Evolutionary conservation across 2,888 invertebrate genomes (phyloP).

Genomic region (Teleogryllus oceanicus): DNA sequence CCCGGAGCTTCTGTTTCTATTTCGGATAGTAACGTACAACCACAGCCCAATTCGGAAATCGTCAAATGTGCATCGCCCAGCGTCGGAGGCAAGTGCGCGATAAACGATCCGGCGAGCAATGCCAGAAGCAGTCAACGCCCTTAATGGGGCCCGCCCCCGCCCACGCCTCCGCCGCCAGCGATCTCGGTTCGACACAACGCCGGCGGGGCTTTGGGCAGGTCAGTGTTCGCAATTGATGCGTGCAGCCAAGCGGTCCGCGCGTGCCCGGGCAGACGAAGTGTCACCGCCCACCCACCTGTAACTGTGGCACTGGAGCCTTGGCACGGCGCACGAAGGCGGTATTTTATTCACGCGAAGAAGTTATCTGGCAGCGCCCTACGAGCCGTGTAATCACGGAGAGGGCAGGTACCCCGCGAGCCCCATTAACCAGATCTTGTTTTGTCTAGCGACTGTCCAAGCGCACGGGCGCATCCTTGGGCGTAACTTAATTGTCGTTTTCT

Average conservation of each 20-base stretch:
- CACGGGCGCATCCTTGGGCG: not conserved
- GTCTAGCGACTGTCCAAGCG: not conserved
- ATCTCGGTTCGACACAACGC: not conserved
- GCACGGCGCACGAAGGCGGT: not conserved
- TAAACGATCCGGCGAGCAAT: not conserved
- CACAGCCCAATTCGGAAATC: too few species aligned
- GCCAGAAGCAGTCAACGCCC: not conserved
- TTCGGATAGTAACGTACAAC: too few species aligned
- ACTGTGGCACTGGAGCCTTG: conserved; percentile 6
- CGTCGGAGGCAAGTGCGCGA: not conserved
- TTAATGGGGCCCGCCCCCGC: not conserved
- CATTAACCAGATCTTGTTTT: too few species aligned
- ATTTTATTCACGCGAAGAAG: not conserved
- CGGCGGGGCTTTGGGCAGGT: not conserved
- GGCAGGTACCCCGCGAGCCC: not conserved
- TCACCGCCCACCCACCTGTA: not conserved
- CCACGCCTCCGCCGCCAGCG: not conserved
- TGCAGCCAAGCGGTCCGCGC: not conserved
- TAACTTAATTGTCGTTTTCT: too few species aligned
- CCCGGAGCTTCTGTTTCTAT: too few species aligned
- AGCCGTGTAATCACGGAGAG: not conserved
- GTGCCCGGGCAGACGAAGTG: not conserved
- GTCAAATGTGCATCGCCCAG: too few species aligned
- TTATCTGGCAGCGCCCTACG: too few species aligned
- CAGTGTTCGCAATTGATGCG: conserved; percentile 18